These are phyloP conservation scores for Cryptus armator DNA, from an alignment of 2,888 invertebrate species.

Conservation along the genomic window DNA sequence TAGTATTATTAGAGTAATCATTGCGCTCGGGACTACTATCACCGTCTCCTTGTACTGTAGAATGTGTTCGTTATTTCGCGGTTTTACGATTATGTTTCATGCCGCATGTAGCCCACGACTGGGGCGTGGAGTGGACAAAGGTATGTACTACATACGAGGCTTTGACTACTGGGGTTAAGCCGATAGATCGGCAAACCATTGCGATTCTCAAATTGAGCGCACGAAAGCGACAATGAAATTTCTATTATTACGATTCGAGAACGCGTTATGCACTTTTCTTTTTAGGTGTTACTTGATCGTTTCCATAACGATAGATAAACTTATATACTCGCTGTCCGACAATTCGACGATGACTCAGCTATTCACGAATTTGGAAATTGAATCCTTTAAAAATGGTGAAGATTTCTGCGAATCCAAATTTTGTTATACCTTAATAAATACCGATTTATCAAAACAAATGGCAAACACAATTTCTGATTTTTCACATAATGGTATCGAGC, in stretches of 20 bases:
- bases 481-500: too few relatives aligned
- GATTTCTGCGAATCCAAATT: too few relatives aligned
- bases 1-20: constrained; percentile 49
- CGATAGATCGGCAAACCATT: background rate
- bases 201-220: background rate
- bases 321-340: too few relatives aligned
- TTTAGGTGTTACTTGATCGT: too few relatives aligned
- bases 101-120: constrained; percentile 29
- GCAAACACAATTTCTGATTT: too few relatives aligned
- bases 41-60: constrained; percentile 3
- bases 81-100: constrained; percentile 59
- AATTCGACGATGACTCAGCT: too few relatives aligned
- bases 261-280: background rate
- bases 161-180: background rate
- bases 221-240: background rate
- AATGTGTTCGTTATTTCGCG: constrained; percentile 42
- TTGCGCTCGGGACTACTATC: constrained; percentile 22
- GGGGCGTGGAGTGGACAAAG: background rate
- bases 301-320: too few relatives aligned
- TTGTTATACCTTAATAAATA: too few relatives aligned
- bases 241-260: background rate
- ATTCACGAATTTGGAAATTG: too few relatives aligned
- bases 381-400: too few relatives aligned
- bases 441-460: too few relatives aligned
- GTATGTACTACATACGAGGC: background rate